Evolutionary conservation across 2,113 vertebrate species (phyloP), one percentile per base, ranked within the genome.

Genomic region (Dolichotis patagonum): DNA sequence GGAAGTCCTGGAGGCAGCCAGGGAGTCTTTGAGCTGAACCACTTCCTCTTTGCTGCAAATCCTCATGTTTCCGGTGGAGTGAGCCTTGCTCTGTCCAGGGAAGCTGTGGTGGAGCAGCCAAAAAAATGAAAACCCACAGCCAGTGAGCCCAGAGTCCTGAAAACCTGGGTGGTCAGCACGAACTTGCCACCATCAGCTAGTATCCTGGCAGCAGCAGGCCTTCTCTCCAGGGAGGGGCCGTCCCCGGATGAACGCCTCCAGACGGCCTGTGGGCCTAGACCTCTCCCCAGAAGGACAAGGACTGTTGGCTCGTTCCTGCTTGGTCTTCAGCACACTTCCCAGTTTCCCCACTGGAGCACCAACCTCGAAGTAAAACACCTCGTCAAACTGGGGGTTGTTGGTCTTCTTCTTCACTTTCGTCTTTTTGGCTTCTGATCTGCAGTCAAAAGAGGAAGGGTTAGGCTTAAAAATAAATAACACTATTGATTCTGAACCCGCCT

Each of bases 341-440:
- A 4, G 38, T 28, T 28, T 46, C 43, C 73, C 91, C 91, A 87
- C 92, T 71, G 6, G 88, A 97, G 98, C 94, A 98, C 98, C 94
- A 97, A 99, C 99, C 99, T 99, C 99, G 97, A 99, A 99, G 98
- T 99, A 99, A 98, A 99, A 99, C 98, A 99, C 99, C 98, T 99
- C 99, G 4, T 99, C 99, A 96, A 99, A 99, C 98, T 99, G 99
- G 52, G 99, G 99, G 94, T 99, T 99, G 99, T 99, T 99, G 89
- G 99, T 99, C 99, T 99, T 99, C 98, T 99, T 99, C 95, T 99
- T 99, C 96, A 99, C 99, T 98, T 99, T 99, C 14, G 99, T 99
- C 98, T 99, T 99, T 98, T 99, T 99, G 77, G 99, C 99, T 98
- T 99, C 99, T 4, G 99, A 99, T 98, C 99, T 99, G 98, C 81